Percentiles rank a stretch among this genome's conserved stretches.
These are phyloP conservation scores for Macroramphosus scolopax DNA, from an alignment of 2,797 vertebrate species.

Conservation along the genomic window DNA sequence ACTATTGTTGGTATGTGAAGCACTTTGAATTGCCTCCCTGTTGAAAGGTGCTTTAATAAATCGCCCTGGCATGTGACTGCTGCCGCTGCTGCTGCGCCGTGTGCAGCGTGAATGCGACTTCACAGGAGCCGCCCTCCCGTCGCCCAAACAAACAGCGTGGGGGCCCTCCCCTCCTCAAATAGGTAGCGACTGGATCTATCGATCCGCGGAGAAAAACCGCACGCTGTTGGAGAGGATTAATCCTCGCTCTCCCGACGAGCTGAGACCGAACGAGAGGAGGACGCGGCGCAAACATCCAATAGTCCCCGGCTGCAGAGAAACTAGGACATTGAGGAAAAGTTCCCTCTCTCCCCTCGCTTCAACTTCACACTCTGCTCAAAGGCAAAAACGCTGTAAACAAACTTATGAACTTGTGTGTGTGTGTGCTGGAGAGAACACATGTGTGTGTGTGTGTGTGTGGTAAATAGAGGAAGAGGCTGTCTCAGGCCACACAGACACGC, in stretches of 20 bases:
- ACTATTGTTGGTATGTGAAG: too few species aligned
- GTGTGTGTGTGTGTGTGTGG: neutral
- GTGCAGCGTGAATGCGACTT: conserved; percentile 43
- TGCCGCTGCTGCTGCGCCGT: too few species aligned
- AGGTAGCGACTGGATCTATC: conserved; percentile 50
- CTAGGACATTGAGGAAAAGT: conserved; percentile 30
- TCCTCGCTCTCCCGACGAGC: conserved; percentile 37
- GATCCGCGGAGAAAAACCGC: conserved; percentile 48
- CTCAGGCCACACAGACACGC: conserved; percentile 13
- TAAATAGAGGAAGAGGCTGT: neutral
- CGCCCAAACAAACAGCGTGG: conserved; percentile 62
- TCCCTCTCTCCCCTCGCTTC: conserved; percentile 15
- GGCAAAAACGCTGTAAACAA: conserved; percentile 48
- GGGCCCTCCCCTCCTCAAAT: conserved; percentile 52
- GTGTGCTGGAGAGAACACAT: neutral
- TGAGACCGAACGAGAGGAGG: conserved; percentile 27
- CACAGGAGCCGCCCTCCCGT: conserved; percentile 35
- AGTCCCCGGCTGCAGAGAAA: conserved; percentile 45
- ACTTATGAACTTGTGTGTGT: conserved; percentile 10
- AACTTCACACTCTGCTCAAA: conserved; percentile 43
- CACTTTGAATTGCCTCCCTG: too few species aligned
- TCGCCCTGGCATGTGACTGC: too few species aligned
- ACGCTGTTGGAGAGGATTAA: conserved; percentile 49
- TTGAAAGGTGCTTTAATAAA: too few species aligned
- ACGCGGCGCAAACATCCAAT: conserved; percentile 33